Evolutionary conservation across 2,113 vertebrate species (phyloP), one percentile per base, ranked within the genome.

Genomic region (Pterophyllum scalare): DNA sequence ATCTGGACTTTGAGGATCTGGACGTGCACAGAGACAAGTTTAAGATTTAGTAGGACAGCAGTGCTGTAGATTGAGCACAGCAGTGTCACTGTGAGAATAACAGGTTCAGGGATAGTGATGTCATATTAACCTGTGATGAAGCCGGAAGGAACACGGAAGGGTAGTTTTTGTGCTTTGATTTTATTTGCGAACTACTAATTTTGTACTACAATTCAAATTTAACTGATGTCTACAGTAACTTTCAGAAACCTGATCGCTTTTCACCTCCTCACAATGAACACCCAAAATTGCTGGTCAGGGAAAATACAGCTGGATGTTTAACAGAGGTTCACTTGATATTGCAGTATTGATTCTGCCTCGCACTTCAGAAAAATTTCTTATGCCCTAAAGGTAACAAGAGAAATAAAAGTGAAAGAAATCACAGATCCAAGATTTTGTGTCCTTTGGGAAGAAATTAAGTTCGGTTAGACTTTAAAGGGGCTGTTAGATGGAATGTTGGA

Each of bases 311-410:
- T 70, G 57, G 81, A 93, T 93, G 91, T 90, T 91, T 85, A 91
- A 93, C 92, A 87, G 89, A 88, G 70, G 83, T 87, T 88, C 77
- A 76, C 85, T 91, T 92, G 87, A 91, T 92, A 92, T 91, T 91
- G 85, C 87, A 54, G 80, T 93, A 94, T 94, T 84, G 94, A 94
- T 94, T 92, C 72, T 62, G 76, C 85, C 65, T 79, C 72, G 81
- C 81, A 85, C 88, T 91, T 91, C 79, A 91, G 85, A 91, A 79
- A 89, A 84, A 93, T 81, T 84, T 84, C 80, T 74, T 79, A 31
- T 89, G 87, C 86, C 92, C 85, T 88, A 22, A 91, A 91, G 92
- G 90, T 91, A 94, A 93, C 85, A 88, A 89, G 65, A 90, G 83
- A 91, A 93, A 86, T 85, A 85, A 87, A 91, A 91, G 90, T 87